phyloP scores from a whole-genome alignment of 2,888 invertebrate genomes.

The Thumatha senex region DNA sequence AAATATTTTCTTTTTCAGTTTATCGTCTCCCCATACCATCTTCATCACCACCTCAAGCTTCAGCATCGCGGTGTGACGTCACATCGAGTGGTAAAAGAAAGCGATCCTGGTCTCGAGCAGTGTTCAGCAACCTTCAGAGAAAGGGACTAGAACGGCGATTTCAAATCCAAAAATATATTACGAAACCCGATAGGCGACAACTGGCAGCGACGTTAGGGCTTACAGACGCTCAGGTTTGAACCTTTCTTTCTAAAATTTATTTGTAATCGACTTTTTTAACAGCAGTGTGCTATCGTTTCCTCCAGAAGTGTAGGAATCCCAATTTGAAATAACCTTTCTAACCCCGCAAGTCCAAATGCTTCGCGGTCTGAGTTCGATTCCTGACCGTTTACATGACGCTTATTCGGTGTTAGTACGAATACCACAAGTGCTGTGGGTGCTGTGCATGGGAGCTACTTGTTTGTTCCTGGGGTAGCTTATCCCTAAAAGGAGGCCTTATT shows the following conservation, averaged over 20 bases:
- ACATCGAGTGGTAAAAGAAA: slow-evolving; percentile 88
- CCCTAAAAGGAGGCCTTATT: no score
- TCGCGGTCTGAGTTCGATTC: no score
- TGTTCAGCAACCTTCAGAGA: slow-evolving; percentile 96
- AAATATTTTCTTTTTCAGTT: slow-evolving; percentile 46
- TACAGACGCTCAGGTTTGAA: slow-evolving; percentile 93
- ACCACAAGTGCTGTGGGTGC: no score
- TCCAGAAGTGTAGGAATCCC: no score
- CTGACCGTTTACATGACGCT: no score
- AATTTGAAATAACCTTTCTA: no score
- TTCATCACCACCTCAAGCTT: slow-evolving; percentile 59
- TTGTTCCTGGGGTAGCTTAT: no score
- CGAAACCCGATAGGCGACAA: slow-evolving; percentile 96
- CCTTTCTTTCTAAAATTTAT: background rate
- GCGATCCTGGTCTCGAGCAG: slow-evolving; percentile 97
- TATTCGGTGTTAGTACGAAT: no score
- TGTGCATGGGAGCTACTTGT: no score
- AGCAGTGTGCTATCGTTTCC: no score
- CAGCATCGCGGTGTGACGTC: slow-evolving; percentile 74
- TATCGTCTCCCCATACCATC: slow-evolving; percentile 72
- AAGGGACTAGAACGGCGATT: slow-evolving; percentile 96
- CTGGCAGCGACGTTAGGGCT: slow-evolving; percentile 95
- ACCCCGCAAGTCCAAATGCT: no score
- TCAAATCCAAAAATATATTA: slow-evolving; percentile 97
- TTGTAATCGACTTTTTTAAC: no score